A percentile compares a stretch with the other conserved stretches of the same genome.
Evolutionary conservation across 2,113 vertebrate species (phyloP).

Genomic region (Ornithorhynchus anatinus): DNA sequence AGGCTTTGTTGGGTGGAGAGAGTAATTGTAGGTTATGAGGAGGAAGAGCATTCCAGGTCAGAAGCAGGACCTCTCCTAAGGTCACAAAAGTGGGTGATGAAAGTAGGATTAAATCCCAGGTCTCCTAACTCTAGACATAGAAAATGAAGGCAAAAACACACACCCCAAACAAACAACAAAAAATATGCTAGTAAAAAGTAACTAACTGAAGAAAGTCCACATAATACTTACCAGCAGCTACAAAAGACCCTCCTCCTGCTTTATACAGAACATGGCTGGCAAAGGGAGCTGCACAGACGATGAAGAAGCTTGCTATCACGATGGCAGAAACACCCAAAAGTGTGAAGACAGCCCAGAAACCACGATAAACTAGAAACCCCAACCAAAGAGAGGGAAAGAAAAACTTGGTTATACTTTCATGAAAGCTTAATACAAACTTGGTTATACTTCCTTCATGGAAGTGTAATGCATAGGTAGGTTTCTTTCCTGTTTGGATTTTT

Average conservation of each 20-base stretch:
- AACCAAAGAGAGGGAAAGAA: slow-evolving; percentile 7
- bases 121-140: neutral
- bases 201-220: no score
- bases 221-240: slow-evolving; percentile 86
- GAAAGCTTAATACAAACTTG: neutral
- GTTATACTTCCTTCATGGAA: slow-evolving; percentile 20
- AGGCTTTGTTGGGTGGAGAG: no score
- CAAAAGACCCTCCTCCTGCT: slow-evolving; percentile 86
- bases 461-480: neutral
- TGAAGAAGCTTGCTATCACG: slow-evolving; percentile 84
- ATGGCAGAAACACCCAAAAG: slow-evolving; percentile 85
- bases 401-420: slow-evolving; percentile 12
- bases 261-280: slow-evolving; percentile 89
- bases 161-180: fast-evolving
- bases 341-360: slow-evolving; percentile 95
- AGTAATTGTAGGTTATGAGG: no score
- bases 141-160: neutral
- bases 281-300: slow-evolving; percentile 96
- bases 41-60: no score
- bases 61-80: no score
- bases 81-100: neutral
- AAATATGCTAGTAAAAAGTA: neutral
- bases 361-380: slow-evolving; percentile 85
- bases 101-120: neutral
- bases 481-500: neutral